A percentile compares a stretch with the other conserved stretches of the same genome.
These are phyloP conservation scores for Sphaerodactylus townsendi DNA, from an alignment of 2,113 vertebrate genomes.

Conservation along the genomic window DNA sequence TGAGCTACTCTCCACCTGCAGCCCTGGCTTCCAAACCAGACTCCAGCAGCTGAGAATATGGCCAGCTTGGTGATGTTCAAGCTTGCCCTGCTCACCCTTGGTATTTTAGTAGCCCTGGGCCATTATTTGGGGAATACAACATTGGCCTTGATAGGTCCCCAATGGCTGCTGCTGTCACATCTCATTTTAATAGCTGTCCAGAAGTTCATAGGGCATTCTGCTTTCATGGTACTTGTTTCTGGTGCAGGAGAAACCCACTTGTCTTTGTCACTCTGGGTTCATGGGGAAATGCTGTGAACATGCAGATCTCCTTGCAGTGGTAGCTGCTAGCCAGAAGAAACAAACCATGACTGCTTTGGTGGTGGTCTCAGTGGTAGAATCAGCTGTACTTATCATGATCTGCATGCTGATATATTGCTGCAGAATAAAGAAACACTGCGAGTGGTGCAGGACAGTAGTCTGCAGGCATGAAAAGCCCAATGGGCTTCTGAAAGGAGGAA, in stretches of 20 bases:
- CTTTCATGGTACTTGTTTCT: slow-evolving; percentile 91
- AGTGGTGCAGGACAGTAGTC: too few species aligned
- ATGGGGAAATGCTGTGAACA: slow-evolving; percentile 91
- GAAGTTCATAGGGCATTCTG: slow-evolving; percentile 87
- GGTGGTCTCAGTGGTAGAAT: slow-evolving; percentile 86
- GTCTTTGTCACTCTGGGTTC: slow-evolving; percentile 88
- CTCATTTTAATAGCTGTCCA: slow-evolving; percentile 87
- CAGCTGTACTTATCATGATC: slow-evolving; percentile 79
- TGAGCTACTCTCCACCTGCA: too few species aligned
- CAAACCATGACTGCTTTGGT: slow-evolving; percentile 88
- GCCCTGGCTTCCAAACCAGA: too few species aligned
- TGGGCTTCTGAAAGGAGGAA: too few species aligned
- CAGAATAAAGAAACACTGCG: too few species aligned
- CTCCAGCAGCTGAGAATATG: too few species aligned
- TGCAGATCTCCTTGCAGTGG: slow-evolving; percentile 93
- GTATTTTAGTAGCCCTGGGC: too few species aligned
- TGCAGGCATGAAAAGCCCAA: too few species aligned
- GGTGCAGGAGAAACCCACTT: slow-evolving; percentile 83
- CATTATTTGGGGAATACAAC: too few species aligned
- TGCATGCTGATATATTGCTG: slow-evolving; percentile 92
- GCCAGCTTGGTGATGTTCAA: too few species aligned
- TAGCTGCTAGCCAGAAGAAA: slow-evolving; percentile 90
- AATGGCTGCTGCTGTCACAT: slow-evolving; percentile 84
- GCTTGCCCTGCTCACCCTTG: too few species aligned
- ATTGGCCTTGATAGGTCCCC: slow-evolving; percentile 76